Percentiles rank a stretch among this genome's conserved stretches.
Evolutionary conservation across 2,888 invertebrate genomes (phyloP).

Genomic region (Tenthredo livida): DNA sequence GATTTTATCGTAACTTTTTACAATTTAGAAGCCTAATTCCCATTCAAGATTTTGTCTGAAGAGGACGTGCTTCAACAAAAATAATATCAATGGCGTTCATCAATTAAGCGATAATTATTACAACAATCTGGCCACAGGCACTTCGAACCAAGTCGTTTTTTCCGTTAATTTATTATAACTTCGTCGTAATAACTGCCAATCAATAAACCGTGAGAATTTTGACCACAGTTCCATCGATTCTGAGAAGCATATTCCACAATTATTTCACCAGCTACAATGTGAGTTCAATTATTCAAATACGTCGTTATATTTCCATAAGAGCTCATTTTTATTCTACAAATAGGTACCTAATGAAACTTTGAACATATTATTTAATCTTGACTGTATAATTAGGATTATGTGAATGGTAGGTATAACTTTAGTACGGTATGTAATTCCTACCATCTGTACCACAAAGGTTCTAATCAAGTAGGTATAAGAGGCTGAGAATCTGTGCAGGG

Average conservation of each 20-base stretch:
- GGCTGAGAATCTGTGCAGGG: background rate
- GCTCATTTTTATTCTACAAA: background rate
- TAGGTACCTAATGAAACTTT: background rate
- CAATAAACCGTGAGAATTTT: background rate
- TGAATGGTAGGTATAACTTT: no score
- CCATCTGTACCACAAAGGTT: background rate
- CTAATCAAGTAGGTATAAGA: background rate
- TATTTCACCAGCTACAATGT: background rate
- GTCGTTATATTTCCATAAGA: background rate
- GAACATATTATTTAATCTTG: background rate
- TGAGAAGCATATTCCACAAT: background rate
- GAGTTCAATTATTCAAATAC: background rate
- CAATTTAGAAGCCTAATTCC: background rate
- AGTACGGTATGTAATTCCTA: background rate
- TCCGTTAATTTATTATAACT: background rate
- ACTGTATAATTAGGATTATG: background rate
- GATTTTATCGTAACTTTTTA: background rate
- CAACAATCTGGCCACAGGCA: background rate
- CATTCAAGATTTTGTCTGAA: background rate
- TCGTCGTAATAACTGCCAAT: background rate
- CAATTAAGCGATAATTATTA: background rate
- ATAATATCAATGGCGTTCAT: background rate
- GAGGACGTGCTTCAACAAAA: background rate
- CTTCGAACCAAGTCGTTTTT: background rate
- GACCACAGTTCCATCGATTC: background rate